phyloP scores from a whole-genome alignment of 2,113 vertebrate genomes.

The Notiomystis cincta region DNA sequence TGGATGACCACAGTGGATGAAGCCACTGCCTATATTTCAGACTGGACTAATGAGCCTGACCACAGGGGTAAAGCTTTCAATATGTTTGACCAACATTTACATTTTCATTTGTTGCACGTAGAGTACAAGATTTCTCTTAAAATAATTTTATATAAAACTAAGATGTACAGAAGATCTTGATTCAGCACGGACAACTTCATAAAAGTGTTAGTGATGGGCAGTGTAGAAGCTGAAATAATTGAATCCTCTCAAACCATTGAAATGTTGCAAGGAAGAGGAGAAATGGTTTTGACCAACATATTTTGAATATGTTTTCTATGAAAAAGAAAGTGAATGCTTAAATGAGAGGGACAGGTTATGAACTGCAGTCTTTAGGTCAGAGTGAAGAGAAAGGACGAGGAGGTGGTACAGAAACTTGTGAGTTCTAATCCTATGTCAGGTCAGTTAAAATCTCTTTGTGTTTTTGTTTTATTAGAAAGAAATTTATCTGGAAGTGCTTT shows the following conservation, averaged over 20 bases:
- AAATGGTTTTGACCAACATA: neutral
- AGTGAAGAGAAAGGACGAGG: neutral
- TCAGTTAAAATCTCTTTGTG: neutral
- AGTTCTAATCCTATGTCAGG: neutral
- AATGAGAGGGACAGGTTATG: neutral
- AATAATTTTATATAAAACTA: neutral
- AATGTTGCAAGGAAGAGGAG: neutral
- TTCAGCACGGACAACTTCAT: neutral
- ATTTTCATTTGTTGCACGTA: neutral
- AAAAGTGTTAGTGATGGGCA: neutral
- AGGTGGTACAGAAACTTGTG: neutral
- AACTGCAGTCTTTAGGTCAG: neutral
- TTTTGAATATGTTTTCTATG: neutral
- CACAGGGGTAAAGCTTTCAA: neutral
- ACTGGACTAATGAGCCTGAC: neutral
- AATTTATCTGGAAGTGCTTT: neutral
- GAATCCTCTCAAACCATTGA: neutral
- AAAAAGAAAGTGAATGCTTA: neutral
- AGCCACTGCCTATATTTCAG: neutral
- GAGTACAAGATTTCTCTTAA: neutral
- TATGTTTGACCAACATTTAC: neutral
- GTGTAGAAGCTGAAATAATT: neutral
- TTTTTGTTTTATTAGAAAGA: neutral
- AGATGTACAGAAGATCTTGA: neutral
- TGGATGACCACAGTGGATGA: neutral